phyloP scores from a whole-genome alignment of 2,888 invertebrate species.

The Sesamia inferens region DNA sequence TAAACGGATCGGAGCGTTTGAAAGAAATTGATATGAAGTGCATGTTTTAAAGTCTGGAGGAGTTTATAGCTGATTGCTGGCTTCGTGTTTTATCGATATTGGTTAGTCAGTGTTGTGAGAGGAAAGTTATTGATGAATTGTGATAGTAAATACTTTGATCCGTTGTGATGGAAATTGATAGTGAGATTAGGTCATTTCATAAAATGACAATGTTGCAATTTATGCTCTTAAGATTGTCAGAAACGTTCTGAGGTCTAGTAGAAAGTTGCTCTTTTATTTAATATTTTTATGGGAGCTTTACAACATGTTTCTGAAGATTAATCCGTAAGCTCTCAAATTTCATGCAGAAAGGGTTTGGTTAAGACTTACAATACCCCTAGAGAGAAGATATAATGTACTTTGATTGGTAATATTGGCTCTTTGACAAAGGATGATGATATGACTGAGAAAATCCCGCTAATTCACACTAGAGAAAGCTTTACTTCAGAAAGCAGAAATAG shows the following conservation, averaged over 20 bases:
- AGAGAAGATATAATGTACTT: not conserved
- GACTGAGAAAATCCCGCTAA: not conserved
- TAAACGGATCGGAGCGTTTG: slow-evolving; percentile 69
- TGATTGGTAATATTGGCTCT: not conserved
- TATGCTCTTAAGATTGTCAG: slow-evolving; percentile 4
- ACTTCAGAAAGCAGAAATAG: not conserved
- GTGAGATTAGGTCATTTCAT: not conserved
- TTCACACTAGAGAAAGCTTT: not conserved
- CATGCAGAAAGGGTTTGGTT: not conserved
- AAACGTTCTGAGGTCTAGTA: not conserved
- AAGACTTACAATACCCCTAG: not conserved
- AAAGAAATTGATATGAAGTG: slow-evolving; percentile 73
- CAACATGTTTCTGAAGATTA: too few relatives aligned
- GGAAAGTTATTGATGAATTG: slow-evolving; percentile 4
- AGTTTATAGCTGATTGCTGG: slow-evolving; percentile 35
- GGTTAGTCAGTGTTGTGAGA: not conserved
- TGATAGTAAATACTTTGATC: slow-evolving; percentile 1
- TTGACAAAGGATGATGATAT: not conserved
- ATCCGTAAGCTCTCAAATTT: not conserved
- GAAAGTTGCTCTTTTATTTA: slow-evolving; percentile 15
- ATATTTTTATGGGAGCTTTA: not conserved
- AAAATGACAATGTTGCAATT: slow-evolving; percentile 19
- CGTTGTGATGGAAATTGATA: not conserved
- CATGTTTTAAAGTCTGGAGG: slow-evolving; percentile 44
- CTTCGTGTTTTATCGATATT: slow-evolving; percentile 24